phyloP scores from a whole-genome alignment of 1,140 invertebrate species.

The Drosophila murphyi region DNA sequence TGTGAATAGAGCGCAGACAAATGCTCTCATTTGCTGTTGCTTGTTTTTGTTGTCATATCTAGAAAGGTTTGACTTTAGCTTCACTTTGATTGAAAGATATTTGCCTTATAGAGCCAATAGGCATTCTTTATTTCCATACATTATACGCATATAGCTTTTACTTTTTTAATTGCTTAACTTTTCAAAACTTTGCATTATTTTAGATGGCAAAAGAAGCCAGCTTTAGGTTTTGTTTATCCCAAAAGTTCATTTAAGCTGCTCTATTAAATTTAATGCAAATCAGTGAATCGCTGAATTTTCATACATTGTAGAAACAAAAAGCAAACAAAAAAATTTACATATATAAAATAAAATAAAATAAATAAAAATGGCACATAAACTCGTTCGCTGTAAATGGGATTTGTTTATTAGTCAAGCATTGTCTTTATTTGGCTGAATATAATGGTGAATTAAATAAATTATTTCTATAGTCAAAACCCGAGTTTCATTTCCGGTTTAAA shows the following conservation, averaged over 20 bases:
- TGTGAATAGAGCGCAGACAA: constrained; percentile 55
- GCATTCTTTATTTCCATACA: neutral
- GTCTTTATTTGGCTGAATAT: constrained; percentile 75
- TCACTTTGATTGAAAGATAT: constrained; percentile 11
- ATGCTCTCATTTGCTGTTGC: constrained; percentile 52
- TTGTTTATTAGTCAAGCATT: constrained; percentile 68
- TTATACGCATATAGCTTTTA: neutral
- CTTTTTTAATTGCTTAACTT: constrained; percentile 9
- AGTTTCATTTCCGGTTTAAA: constrained; percentile 75
- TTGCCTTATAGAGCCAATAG: neutral
- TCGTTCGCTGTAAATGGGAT: constrained; percentile 65
- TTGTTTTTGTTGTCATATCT: constrained; percentile 50
- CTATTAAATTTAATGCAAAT: constrained; percentile 31
- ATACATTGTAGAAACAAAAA: constrained; percentile 9
- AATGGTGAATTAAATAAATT: constrained; percentile 76
- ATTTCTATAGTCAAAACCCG: constrained; percentile 56
- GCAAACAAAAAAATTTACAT: neutral
- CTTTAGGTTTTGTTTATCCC: constrained; percentile 20
- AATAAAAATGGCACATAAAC: constrained; percentile 30
- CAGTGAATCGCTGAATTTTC: constrained; percentile 26
- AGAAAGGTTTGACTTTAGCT: constrained; percentile 44
- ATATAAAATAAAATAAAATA: constrained; percentile 16
- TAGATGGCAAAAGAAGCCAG: constrained; percentile 14
- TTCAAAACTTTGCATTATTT: constrained; percentile 3
- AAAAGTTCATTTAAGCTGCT: constrained; percentile 24